These are phyloP conservation scores for Epsilonema sp. DNA, from an alignment of 2,888 invertebrate genomes.

Conservation along the genomic window DNA sequence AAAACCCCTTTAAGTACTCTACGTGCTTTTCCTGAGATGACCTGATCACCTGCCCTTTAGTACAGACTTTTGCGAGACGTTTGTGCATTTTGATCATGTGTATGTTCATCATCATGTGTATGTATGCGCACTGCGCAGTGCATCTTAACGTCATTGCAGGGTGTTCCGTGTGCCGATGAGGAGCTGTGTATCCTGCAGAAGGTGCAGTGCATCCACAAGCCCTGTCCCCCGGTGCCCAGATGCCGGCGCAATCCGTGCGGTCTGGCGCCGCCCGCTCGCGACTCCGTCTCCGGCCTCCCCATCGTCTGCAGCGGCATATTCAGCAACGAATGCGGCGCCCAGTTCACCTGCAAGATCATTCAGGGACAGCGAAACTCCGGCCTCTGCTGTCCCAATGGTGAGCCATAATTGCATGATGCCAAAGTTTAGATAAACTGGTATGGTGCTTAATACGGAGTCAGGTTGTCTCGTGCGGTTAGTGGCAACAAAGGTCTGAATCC, in stretches of 20 bases:
- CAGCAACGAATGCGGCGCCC: slow-evolving; percentile 5
- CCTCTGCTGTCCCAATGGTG: background rate
- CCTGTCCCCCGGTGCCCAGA: slow-evolving; percentile 13
- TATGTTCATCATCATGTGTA: too few species aligned
- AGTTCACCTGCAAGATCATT: background rate
- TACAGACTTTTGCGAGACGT: too few species aligned
- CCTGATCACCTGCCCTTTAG: background rate
- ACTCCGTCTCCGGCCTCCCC: background rate
- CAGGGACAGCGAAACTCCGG: background rate
- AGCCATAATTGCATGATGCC: too few species aligned
- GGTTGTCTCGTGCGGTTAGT: too few species aligned
- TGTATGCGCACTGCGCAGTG: too few species aligned
- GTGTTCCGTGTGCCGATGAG: background rate
- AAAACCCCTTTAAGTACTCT: too few species aligned
- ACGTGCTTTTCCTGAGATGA: background rate
- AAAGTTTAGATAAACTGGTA: too few species aligned
- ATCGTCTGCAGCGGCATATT: slow-evolving; percentile 4
- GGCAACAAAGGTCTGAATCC: too few species aligned
- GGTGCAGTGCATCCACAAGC: slow-evolving; percentile 11
- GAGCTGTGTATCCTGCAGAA: slow-evolving; percentile 4
- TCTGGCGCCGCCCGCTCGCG: background rate
- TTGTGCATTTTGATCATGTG: too few species aligned
- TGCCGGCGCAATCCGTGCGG: slow-evolving; percentile 6
- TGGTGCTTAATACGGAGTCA: too few species aligned
- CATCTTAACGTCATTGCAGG: too few species aligned